These are phyloP conservation scores for Incurvaria masculella DNA, from an alignment of 2,888 invertebrate species.

Conservation along the genomic window DNA sequence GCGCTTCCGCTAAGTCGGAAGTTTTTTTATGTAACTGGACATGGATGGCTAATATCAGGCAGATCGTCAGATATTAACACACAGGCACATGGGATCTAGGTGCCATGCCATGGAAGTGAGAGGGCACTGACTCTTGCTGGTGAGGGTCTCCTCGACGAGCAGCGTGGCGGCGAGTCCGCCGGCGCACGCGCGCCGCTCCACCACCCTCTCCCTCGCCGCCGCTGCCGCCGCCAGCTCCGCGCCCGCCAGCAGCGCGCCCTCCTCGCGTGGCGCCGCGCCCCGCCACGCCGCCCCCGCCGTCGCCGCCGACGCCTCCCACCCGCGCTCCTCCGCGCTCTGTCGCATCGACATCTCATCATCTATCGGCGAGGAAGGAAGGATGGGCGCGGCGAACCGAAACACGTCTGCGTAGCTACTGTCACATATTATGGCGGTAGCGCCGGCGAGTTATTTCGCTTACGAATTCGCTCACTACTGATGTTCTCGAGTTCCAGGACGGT, in stretches of 20 bases:
- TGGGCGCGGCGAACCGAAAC: no score
- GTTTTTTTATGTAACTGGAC: no score
- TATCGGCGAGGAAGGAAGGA: no score
- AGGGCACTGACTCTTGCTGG: constrained; percentile 38
- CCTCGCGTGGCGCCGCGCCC: constrained; percentile 5
- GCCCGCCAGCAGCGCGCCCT: constrained; percentile 15
- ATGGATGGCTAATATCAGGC: no score
- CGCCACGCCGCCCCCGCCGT: not conserved
- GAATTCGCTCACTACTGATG: no score
- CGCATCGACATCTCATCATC: not conserved
- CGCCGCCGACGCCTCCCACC: not conserved
- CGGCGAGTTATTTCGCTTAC: no score
- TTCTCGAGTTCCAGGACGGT: no score
- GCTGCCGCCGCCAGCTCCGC: constrained; percentile 16
- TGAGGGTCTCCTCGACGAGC: constrained; percentile 34
- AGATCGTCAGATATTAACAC: constrained; percentile 10
- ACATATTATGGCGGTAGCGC: no score
- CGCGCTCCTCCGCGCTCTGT: constrained; percentile 14
- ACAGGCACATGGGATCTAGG: constrained; percentile 17
- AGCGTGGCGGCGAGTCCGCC: constrained; percentile 23
- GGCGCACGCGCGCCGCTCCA: constrained; percentile 18
- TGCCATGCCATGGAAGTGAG: no score
- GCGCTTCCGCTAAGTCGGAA: constrained; percentile 19
- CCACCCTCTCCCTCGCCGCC: constrained; percentile 12
- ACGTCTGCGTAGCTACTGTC: constrained; percentile 16